Conservation (phyloP, 2,113 vertebrate species). For the Ptychochromis oligacanthus region DNA sequence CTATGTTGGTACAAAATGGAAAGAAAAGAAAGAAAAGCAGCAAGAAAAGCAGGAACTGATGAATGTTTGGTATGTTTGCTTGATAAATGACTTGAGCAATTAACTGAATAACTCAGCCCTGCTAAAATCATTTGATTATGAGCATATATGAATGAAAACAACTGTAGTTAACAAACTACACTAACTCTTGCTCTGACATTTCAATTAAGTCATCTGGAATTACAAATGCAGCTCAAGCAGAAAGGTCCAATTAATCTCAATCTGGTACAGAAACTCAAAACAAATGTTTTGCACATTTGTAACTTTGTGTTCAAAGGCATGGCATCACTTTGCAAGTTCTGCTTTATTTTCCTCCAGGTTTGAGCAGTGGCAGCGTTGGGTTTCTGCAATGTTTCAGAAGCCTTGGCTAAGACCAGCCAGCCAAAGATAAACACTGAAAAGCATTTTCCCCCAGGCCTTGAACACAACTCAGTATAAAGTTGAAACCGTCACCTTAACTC, state of each 20-base stretch:
- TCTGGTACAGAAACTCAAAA: slow-evolving; percentile 6
- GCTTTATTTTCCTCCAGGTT: slow-evolving; percentile 10
- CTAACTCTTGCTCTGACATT: slow-evolving; percentile 23
- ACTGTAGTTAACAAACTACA: slow-evolving; percentile 25
- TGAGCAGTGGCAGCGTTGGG: slow-evolving; percentile 24
- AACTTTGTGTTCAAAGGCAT: slow-evolving; percentile 24
- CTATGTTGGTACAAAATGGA: not conserved
- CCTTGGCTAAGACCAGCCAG: slow-evolving; percentile 60
- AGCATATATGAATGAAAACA: slow-evolving; percentile 15
- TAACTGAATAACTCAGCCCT: slow-evolving; percentile 4
- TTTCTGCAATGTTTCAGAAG: slow-evolving; percentile 49
- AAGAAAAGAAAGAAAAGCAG: not conserved
- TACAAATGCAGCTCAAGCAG: slow-evolving; percentile 26
- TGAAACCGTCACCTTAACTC: slow-evolving; percentile 69
- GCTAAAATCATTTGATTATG: slow-evolving; percentile 7
- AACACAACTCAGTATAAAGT: slow-evolving; percentile 63
- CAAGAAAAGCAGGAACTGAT: not conserved
- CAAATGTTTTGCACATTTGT: slow-evolving; percentile 4
- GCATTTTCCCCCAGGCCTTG: slow-evolving; percentile 62
- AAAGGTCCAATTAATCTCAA: slow-evolving; percentile 49
- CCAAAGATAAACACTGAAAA: slow-evolving; percentile 67
- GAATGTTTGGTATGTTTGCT: slow-evolving; percentile 10
- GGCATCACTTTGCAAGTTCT: slow-evolving; percentile 17
- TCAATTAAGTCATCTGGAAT: slow-evolving; percentile 36
- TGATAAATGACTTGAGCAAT: not conserved